Evolutionary conservation across 2,113 vertebrate species (phyloP).

Genomic region (Sceloporus undulatus): DNA sequence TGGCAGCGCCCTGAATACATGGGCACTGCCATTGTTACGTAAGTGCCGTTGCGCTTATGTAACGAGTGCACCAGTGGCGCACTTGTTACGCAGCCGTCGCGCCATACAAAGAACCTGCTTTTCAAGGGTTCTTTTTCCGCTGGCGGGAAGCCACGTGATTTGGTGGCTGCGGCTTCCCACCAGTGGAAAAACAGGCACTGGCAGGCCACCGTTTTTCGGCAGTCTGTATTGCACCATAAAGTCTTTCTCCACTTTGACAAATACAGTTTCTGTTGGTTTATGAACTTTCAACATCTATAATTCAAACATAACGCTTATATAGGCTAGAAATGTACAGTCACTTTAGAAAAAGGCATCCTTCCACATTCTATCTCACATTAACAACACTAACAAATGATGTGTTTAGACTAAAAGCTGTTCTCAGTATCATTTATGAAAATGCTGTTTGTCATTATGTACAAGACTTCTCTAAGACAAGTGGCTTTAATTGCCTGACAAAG

Average conservation of each 20-base stretch:
- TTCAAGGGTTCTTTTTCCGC: too few species aligned
- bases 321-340: conserved; percentile 6
- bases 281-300: background rate
- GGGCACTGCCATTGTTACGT: too few species aligned
- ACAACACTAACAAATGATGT: conserved; percentile 3
- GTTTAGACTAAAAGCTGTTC: background rate
- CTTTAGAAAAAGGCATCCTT: conserved; percentile 5
- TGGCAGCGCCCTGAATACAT: too few species aligned
- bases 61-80: too few species aligned
- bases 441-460: conserved; percentile 25
- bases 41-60: too few species aligned
- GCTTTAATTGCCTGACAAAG: background rate
- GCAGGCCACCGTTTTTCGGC: too few species aligned
- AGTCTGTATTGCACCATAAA: background rate
- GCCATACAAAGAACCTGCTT: too few species aligned
- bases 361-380: background rate
- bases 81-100: too few species aligned
- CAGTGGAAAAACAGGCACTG: too few species aligned
- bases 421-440: conserved; percentile 9
- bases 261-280: background rate
- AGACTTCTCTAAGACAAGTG: conserved; percentile 26
- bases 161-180: too few species aligned
- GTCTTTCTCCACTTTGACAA: background rate
- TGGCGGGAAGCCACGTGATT: too few species aligned
- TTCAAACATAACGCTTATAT: background rate